phyloP scores from a whole-genome alignment of 2,888 invertebrate genomes.

The Eristalinus aeneus region DNA sequence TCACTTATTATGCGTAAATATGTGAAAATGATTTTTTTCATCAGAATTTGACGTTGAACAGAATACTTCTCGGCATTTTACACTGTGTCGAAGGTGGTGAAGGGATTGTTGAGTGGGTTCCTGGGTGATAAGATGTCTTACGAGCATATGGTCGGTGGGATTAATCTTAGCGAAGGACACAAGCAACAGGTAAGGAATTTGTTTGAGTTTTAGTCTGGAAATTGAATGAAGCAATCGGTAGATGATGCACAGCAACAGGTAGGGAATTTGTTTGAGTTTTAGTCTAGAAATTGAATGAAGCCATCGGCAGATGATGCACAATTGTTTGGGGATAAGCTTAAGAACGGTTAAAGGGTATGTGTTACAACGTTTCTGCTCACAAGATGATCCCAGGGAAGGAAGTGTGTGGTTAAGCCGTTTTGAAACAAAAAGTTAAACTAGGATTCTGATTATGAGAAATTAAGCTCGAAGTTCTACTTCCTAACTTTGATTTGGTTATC shows the following conservation, averaged over 20 bases:
- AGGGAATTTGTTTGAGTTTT: conserved; percentile 33
- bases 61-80: conserved; percentile 8
- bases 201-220: conserved; percentile 30
- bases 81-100: conserved; percentile 13
- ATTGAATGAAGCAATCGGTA: background rate
- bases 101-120: conserved; percentile 17
- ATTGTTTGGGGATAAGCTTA: background rate
- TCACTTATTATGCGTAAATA: conserved; percentile 65
- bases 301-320: background rate
- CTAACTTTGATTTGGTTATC: background rate
- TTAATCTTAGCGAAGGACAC: conserved; percentile 22
- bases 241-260: conserved; percentile 11
- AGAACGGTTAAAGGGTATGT: background rate
- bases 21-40: conserved; percentile 27
- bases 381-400: background rate
- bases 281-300: background rate
- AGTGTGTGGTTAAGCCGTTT: background rate
- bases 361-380: background rate
- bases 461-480: background rate
- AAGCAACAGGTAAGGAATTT: conserved; percentile 11
- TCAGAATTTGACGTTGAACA: conserved; percentile 29
- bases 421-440: background rate
- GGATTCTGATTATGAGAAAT: background rate
- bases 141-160: conserved; percentile 54
- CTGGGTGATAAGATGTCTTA: conserved; percentile 46